Evolutionary conservation across 2,888 invertebrate genomes (phyloP).

Genomic region (Lasius platythorax): DNA sequence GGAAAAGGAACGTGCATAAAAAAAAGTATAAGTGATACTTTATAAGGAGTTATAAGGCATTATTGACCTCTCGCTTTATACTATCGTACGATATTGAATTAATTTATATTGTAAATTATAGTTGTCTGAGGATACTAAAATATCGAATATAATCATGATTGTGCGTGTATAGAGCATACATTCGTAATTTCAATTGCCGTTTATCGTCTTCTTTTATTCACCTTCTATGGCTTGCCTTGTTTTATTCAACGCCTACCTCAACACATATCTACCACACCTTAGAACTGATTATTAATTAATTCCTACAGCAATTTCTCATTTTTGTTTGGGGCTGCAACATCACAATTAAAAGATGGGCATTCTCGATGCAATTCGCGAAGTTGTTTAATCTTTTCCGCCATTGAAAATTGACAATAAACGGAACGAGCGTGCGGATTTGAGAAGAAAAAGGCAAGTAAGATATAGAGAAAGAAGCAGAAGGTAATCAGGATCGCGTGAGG

Average conservation of each 20-base stretch:
- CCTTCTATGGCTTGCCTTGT: slow-evolving; percentile 24
- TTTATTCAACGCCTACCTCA: slow-evolving; percentile 48
- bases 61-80: not conserved
- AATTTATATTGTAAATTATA: not conserved
- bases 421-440: not conserved
- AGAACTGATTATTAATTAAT: slow-evolving; percentile 63
- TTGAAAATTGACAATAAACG: not conserved
- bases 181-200: slow-evolving; percentile 39
- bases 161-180: not conserved
- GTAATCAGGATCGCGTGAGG: slow-evolving; percentile 84
- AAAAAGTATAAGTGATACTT: not conserved
- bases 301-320: not conserved
- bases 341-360: not conserved
- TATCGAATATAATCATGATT: not conserved
- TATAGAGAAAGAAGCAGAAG: slow-evolving; percentile 69
- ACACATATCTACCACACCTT: slow-evolving; percentile 68
- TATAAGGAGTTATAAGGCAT: not conserved
- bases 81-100: not conserved
- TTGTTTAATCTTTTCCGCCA: not conserved
- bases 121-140: not conserved
- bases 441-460: slow-evolving; percentile 29
- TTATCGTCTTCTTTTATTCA: slow-evolving; percentile 54
- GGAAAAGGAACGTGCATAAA: slow-evolving; percentile 11
- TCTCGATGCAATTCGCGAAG: not conserved
- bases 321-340: not conserved